Evolutionary conservation across 2,797 vertebrate species (phyloP).

Genomic region (Telmatherina bonti): DNA sequence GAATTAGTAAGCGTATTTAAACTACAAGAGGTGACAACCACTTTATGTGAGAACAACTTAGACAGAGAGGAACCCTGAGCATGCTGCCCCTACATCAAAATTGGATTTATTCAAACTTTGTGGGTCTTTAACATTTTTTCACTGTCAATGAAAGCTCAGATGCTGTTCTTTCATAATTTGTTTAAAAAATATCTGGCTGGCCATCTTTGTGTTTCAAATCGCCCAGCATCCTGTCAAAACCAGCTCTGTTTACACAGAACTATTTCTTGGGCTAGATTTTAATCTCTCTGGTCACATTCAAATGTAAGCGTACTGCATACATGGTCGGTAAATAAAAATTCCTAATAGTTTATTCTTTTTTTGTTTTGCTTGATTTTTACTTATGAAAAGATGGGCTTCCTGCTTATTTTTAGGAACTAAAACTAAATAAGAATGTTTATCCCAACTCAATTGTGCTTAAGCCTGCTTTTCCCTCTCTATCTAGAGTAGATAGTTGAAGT

Average conservation of each 20-base stretch:
- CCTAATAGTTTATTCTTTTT: neutral
- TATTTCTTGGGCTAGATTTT: neutral
- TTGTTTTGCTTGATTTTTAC: neutral
- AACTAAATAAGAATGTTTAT: neutral
- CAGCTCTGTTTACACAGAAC: neutral
- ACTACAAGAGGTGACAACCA: constrained; percentile 63
- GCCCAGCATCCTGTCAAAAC: neutral
- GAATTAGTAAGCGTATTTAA: constrained; percentile 62
- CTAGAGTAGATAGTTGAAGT: too few species aligned
- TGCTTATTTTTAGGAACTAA: neutral
- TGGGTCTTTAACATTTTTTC: neutral
- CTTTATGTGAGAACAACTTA: constrained; percentile 38
- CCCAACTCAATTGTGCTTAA: too few species aligned
- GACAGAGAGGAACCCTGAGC: constrained; percentile 6
- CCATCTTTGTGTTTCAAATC: neutral
- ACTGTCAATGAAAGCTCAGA: too few species aligned
- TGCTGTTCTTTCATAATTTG: too few species aligned
- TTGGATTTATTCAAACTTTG: neutral
- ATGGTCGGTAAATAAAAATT: too few species aligned
- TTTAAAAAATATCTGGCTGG: too few species aligned
- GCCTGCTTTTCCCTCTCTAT: too few species aligned
- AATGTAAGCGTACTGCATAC: neutral
- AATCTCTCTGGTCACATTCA: neutral
- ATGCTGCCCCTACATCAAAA: neutral
- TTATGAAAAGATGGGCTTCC: neutral